Evolutionary conservation across 2,113 vertebrate genomes (phyloP), one percentile per base, ranked within the genome.

Genomic region (Halichoeres trimaculatus): DNA sequence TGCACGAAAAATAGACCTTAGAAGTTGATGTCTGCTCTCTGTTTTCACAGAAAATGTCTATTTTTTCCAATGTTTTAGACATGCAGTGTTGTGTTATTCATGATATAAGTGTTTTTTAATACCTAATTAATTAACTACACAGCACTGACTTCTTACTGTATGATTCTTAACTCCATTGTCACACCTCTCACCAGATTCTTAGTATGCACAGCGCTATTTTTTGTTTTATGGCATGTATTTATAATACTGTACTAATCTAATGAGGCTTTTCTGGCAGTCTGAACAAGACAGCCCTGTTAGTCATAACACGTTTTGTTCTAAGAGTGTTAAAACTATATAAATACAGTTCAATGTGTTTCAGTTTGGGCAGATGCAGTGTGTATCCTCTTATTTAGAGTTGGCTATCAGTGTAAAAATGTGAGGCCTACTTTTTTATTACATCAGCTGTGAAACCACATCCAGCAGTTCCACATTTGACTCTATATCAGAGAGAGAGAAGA

Each of bases 401-500:
- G 20, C 20, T 45, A 58, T 20, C 1, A 22, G 9, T 22, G 17
- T 9, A 16, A 10, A 70, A 52, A 48, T 17, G 48, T 7, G 1
- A 58, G 40, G 69, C 48, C 36, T 26, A 19, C 43, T 40, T 63
- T n/a, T 16, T 16, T 55, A 35, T 75, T 38, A 22, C 30, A 4
- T 35, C 0, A 40, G 24, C 20, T 40, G 30, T 43, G 48, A 81
- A 78, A 61, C 55, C 1, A 16, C 50, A 50, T 66, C 24, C 8
- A 48, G 14, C 16, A 6, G 19, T 62, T 35, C n/a, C 13, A 55
- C 38, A 62, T 14, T 50, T 22, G 30, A 22, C 30, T 12, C 24
- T 4, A 34, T n/a, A 43, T 74, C 19, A 62, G 53, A 56, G 66
- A 38, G 20, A 64, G 59, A 10, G 14, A 48, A 30, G 11, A 53